phyloP scores from a whole-genome alignment of 2,888 invertebrate species.

The Melanostoma mellinum region DNA sequence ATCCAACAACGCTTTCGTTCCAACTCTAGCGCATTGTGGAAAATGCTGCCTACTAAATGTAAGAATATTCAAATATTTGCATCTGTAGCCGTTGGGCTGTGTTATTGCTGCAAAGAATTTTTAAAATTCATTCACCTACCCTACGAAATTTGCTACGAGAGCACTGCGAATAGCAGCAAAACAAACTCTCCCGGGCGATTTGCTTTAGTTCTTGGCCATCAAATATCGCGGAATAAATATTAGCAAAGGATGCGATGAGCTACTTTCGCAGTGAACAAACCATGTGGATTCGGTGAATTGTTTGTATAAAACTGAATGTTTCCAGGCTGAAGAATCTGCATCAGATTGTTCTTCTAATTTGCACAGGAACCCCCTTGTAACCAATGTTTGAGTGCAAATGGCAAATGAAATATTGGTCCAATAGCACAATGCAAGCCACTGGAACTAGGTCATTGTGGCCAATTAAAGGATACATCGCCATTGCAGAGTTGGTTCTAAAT shows the following conservation, averaged over 20 bases:
- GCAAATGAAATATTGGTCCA: conserved; percentile 45
- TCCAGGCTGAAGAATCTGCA: conserved; percentile 10
- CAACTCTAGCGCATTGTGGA: too few species aligned
- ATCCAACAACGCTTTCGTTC: too few species aligned
- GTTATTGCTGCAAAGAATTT: conserved; percentile 44
- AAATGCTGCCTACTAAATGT: too few species aligned
- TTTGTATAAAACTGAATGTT: not conserved
- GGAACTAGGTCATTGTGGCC: conserved; percentile 53
- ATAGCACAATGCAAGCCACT: conserved; percentile 22
- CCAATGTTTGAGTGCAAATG: conserved; percentile 33
- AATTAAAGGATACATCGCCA: conserved; percentile 3
- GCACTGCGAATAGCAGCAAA: not conserved
- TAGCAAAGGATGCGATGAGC: conserved; percentile 36
- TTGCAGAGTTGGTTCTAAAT: conserved; percentile 3
- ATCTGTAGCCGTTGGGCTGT: conserved; percentile 39
- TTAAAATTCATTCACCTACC: conserved; percentile 19
- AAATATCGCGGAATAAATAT: conserved; percentile 45
- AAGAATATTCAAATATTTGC: conserved; percentile 48
- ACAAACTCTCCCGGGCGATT: not conserved
- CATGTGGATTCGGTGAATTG: not conserved
- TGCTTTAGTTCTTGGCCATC: not conserved
- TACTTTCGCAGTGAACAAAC: not conserved
- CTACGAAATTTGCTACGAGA: conserved; percentile 31
- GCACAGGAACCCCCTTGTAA: not conserved
- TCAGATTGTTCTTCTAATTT: conserved; percentile 17